Percentiles rank a stretch among this genome's conserved stretches.
Conservation (phyloP, 2,113 vertebrate genomes). For the Phalacrocorax carbo region DNA sequence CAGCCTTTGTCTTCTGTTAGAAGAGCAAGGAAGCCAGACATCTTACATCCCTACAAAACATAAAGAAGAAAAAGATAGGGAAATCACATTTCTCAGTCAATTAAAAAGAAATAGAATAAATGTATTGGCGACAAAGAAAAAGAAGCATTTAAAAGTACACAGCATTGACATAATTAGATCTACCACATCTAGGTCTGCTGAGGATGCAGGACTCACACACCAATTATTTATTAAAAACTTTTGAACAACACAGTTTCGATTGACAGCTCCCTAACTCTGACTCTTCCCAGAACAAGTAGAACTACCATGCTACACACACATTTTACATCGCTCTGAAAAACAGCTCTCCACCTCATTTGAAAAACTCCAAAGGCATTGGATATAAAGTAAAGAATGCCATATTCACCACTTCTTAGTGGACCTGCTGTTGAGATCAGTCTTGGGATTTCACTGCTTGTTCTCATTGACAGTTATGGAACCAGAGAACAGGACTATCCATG, state of each 20-base stretch:
- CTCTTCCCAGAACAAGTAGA: background rate
- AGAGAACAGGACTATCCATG: background rate
- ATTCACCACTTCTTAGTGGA: background rate
- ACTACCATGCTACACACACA: background rate
- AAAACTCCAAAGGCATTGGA: background rate
- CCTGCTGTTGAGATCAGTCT: background rate
- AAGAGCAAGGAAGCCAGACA: background rate
- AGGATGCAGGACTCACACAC: slow-evolving; percentile 11
- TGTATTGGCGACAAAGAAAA: background rate
- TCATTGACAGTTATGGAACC: background rate
- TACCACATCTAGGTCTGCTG: slow-evolving; percentile 47
- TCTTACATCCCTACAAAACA: background rate
- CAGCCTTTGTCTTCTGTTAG: background rate
- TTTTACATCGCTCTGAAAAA: background rate
- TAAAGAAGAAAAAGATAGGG: background rate
- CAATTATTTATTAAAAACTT: slow-evolving; percentile 54
- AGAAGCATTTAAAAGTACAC: background rate
- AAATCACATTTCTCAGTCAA: background rate
- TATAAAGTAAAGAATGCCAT: background rate
- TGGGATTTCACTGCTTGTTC: background rate
- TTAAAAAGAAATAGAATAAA: background rate
- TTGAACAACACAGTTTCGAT: background rate
- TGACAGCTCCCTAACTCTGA: background rate
- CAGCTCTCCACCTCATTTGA: background rate
- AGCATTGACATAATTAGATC: slow-evolving; percentile 39